A percentile compares a stretch with the other conserved stretches of the same genome.
phyloP scores from a whole-genome alignment of 2,113 vertebrate species.

The Agelaius phoeniceus region DNA sequence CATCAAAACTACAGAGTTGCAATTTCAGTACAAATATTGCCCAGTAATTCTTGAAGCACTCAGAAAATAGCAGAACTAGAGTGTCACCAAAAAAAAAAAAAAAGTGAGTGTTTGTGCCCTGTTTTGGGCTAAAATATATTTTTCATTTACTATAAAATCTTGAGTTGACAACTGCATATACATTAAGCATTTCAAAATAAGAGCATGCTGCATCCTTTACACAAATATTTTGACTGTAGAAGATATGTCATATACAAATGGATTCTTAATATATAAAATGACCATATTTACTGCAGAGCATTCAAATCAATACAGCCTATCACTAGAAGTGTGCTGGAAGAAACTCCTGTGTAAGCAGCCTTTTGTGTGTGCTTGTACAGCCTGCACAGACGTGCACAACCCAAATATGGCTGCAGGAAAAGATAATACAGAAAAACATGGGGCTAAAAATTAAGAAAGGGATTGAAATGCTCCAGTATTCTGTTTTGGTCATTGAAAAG shows the following conservation, averaged over 20 bases:
- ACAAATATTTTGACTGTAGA: neutral
- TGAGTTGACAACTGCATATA: neutral
- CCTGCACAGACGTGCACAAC: neutral
- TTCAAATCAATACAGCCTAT: neutral
- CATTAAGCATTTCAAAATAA: neutral
- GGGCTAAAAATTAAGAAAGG: neutral
- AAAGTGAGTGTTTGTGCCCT: rapidly evolving
- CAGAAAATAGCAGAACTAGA: neutral
- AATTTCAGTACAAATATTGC: neutral
- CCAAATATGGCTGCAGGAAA: neutral
- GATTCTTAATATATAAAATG: neutral
- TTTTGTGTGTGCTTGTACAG: neutral
- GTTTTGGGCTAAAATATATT: neutral
- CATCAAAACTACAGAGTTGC: neutral
- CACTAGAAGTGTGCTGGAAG: neutral
- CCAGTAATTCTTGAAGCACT: neutral
- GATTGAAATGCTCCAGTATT: neutral
- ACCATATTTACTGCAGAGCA: neutral
- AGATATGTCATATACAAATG: neutral
- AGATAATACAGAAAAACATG: neutral
- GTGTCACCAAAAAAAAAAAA: neutral
- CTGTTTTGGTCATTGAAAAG: neutral
- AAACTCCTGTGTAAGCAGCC: neutral
- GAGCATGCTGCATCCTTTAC: neutral
- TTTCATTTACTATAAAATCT: neutral